Evolutionary conservation across 2,113 vertebrate species (phyloP).

Genomic region (Crotalus helleri): DNA sequence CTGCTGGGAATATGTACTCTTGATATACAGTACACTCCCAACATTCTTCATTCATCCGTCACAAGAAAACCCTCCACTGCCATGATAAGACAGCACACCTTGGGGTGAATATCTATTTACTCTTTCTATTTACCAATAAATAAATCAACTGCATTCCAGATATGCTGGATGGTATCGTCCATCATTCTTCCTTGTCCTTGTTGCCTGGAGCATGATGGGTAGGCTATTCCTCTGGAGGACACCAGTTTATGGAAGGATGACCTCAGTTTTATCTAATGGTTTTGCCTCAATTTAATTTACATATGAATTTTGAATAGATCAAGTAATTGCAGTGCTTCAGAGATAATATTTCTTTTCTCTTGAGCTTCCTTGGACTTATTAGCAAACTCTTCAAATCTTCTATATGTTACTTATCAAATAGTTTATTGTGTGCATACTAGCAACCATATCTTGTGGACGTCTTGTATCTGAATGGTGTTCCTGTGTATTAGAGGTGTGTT

Average conservation of each 20-base stretch:
- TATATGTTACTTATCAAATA: slow-evolving; percentile 6
- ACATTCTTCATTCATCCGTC: neutral
- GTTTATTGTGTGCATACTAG: neutral
- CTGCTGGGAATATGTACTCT: neutral
- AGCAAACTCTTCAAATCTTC: neutral
- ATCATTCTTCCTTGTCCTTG: neutral
- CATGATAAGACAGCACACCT: neutral
- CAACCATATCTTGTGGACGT: neutral
- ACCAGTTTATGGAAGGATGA: neutral
- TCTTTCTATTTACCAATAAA: neutral
- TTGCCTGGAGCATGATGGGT: neutral
- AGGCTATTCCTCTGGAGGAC: neutral
- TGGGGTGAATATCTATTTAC: neutral
- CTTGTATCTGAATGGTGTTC: neutral
- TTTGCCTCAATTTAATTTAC: neutral
- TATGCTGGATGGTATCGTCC: neutral
- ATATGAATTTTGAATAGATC: neutral
- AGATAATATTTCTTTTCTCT: neutral
- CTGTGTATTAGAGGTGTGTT: neutral
- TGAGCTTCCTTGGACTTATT: neutral
- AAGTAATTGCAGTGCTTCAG: neutral
- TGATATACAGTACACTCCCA: neutral
- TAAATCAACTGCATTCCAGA: neutral
- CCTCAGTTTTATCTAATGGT: neutral
- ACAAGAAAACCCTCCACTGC: neutral